Conservation (phyloP, 2,113 vertebrate species). For the Clupea harengus region DNA sequence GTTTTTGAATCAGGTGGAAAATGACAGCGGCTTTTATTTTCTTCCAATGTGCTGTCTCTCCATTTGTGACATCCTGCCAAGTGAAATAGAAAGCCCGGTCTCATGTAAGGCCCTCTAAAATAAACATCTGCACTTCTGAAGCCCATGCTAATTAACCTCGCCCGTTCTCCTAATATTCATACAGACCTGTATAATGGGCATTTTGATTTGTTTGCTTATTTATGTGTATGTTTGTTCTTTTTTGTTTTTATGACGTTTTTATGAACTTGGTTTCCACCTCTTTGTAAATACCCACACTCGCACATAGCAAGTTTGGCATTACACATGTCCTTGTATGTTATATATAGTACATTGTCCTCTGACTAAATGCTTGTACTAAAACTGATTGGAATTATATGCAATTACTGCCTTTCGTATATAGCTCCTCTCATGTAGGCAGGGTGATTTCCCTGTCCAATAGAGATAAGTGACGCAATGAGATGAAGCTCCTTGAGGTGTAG, state of each 20-base stretch:
- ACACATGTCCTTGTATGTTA: neutral
- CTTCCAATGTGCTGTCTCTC: conserved; percentile 19
- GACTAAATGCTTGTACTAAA: neutral
- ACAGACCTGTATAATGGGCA: neutral
- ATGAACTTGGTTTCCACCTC: no score
- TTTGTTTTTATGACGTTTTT: neutral
- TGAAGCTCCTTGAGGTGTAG: neutral
- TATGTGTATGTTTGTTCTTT: neutral
- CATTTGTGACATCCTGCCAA: conserved; percentile 42
- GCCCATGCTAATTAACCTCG: conserved; percentile 35
- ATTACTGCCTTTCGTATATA: neutral
- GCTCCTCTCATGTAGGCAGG: neutral
- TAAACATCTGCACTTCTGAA: conserved; percentile 37
- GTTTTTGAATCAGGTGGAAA: conserved; percentile 9
- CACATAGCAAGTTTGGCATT: neutral
- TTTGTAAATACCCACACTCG: no score
- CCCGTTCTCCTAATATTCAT: neutral
- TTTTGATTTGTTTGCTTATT: neutral
- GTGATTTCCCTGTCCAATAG: neutral
- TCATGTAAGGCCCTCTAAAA: conserved; percentile 19
- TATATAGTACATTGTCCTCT: neutral
- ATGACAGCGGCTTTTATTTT: conserved; percentile 14
- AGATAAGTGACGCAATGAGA: neutral
- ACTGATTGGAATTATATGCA: neutral
- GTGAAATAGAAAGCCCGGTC: neutral